These are phyloP conservation scores for Diarsia mendica DNA, from an alignment of 2,888 invertebrate genomes.

Conservation along the genomic window DNA sequence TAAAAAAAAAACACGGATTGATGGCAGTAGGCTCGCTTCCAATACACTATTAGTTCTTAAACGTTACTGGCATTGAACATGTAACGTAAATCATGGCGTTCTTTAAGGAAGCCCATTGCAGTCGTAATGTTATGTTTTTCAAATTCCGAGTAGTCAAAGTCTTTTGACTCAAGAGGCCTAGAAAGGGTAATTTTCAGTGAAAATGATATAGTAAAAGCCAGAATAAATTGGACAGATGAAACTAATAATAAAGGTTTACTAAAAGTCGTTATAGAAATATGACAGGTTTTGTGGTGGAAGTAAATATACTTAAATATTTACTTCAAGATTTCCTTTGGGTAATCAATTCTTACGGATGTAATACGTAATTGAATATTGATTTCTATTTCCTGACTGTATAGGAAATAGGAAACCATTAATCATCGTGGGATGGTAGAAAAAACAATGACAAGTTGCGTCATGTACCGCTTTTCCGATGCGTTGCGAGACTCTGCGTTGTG, in stretches of 20 bases:
- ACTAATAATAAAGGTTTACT: not conserved
- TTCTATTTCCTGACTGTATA: not conserved
- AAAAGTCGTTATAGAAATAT: not conserved
- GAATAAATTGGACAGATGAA: not conserved
- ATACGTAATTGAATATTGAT: not conserved
- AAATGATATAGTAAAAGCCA: not conserved
- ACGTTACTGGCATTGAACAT: not conserved
- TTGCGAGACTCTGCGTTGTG: not conserved
- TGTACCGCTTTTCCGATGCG: not conserved
- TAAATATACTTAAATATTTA: not conserved
- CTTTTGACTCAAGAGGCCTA: not conserved
- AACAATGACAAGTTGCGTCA: not conserved
- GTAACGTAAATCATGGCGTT: no score
- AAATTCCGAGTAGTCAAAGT: not conserved
- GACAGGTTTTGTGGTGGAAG: not conserved
- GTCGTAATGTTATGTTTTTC: not conserved
- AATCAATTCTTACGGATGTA: not conserved
- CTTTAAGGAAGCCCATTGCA: not conserved
- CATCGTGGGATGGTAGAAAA: not conserved
- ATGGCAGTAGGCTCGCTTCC: not conserved
- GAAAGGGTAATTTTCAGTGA: not conserved
- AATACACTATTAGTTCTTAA: not conserved
- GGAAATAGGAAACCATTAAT: not conserved
- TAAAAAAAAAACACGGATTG: not conserved
- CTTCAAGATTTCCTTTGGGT: no score